A percentile compares a stretch with the other conserved stretches of the same genome.
These are phyloP conservation scores for Acleris sparsana DNA, from an alignment of 2,888 invertebrate genomes.

Conservation along the genomic window DNA sequence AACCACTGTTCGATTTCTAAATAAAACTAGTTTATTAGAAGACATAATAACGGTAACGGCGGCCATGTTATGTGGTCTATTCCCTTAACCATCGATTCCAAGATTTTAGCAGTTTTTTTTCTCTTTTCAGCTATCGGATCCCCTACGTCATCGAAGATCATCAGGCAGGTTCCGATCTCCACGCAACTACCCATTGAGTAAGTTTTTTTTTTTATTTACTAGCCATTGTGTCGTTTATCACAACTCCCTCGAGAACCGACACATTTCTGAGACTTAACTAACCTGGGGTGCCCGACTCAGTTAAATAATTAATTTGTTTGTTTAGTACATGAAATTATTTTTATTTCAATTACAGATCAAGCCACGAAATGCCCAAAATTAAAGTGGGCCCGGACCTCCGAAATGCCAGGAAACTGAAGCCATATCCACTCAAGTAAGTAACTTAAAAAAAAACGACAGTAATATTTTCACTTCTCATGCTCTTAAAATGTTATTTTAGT, in stretches of 20 bases:
- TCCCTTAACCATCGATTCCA: background rate
- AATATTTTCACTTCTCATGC: no score
- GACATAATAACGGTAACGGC: no score
- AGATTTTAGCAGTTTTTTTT: background rate
- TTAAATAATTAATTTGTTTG: no score
- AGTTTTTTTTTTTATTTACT: slow-evolving; percentile 30
- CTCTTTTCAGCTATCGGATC: slow-evolving; percentile 51
- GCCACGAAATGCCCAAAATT: slow-evolving; percentile 61
- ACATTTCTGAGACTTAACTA: no score
- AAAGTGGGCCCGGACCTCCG: slow-evolving; percentile 73
- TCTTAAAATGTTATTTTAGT: no score
- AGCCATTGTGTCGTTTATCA: no score
- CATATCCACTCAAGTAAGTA: slow-evolving; percentile 52
- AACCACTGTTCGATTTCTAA: no score
- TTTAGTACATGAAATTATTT: no score
- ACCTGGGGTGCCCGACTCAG: no score
- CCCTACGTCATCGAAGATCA: slow-evolving; percentile 54
- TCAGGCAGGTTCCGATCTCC: slow-evolving; percentile 47
- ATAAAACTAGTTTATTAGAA: no score
- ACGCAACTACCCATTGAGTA: slow-evolving; percentile 56
- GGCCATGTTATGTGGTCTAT: no score
- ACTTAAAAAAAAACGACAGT: background rate
- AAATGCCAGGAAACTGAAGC: slow-evolving; percentile 64
- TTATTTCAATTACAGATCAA: slow-evolving; percentile 54
- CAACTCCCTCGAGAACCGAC: no score